Conservation (phyloP, 2,113 vertebrate genomes). For the Zonotrichia leucophrys region DNA sequence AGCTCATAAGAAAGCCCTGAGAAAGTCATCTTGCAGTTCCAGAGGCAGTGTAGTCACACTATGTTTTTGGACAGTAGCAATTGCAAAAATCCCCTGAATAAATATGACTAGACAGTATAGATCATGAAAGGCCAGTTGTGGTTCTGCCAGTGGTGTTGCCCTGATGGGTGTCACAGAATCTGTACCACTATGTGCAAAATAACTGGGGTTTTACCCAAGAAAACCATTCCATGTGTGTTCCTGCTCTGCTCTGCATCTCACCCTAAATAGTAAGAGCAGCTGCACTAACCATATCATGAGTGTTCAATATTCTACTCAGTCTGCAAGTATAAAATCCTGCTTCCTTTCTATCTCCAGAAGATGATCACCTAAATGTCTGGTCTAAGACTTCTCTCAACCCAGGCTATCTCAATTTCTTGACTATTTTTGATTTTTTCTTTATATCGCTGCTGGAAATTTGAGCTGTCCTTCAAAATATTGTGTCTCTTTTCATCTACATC, state of each 20-base stretch:
- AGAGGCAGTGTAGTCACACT: background rate
- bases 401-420: background rate
- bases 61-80: background rate
- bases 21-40: background rate
- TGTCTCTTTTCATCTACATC: background rate
- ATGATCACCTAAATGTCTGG: background rate
- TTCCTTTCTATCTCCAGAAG: background rate
- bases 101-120: background rate
- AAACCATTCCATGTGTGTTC: background rate
- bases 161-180: background rate
- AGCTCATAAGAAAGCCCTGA: background rate
- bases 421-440: background rate
- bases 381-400: background rate
- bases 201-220: background rate
- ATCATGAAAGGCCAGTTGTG: background rate
- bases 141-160: background rate
- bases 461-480: background rate
- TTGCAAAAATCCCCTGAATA: background rate
- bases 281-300: background rate
- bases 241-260: background rate
- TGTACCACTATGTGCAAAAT: background rate
- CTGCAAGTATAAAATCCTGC: background rate
- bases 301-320: background rate
- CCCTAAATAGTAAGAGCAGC: background rate
- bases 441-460: background rate